Evolutionary conservation across 1,140 invertebrate species (phyloP).

Genomic region (Drosophila rhopaloa): DNA sequence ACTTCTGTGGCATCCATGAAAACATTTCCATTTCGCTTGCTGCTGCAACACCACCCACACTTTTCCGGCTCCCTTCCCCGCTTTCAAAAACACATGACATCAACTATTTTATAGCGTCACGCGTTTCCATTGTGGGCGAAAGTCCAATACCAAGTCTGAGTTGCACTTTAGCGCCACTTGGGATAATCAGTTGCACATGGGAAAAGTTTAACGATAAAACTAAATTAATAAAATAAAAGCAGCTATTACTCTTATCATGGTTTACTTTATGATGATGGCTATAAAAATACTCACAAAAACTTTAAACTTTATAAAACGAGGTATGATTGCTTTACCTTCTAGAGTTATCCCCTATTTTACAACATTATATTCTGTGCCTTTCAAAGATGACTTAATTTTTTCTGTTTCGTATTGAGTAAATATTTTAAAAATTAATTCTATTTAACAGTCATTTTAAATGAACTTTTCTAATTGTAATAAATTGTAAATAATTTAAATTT

Average conservation of each 20-base stretch:
- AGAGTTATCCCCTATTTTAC: too few relatives aligned
- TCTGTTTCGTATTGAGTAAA: too few relatives aligned
- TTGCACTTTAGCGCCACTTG: conserved; percentile 38
- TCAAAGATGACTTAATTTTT: too few relatives aligned
- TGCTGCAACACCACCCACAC: conserved; percentile 48
- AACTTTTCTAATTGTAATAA: too few relatives aligned
- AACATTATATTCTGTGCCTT: too few relatives aligned
- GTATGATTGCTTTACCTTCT: too few relatives aligned
- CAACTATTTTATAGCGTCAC: conserved; percentile 46
- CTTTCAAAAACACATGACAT: conserved; percentile 24
- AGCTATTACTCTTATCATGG: neutral
- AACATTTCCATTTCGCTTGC: conserved; percentile 18
- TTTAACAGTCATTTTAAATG: too few relatives aligned
- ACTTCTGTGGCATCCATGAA: conserved; percentile 39
- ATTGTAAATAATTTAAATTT: neutral
- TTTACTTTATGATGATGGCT: neutral
- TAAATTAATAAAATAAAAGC: neutral
- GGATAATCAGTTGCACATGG: conserved; percentile 24
- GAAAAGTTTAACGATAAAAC: neutral
- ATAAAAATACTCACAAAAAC: too few relatives aligned
- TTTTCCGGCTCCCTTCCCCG: conserved; percentile 38
- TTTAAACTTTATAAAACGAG: too few relatives aligned
- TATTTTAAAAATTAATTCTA: too few relatives aligned
- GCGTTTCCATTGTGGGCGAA: conserved; percentile 54
- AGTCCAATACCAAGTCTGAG: conserved; percentile 26